Evolutionary conservation across 2,888 invertebrate genomes (phyloP), one percentile per base, ranked within the genome.

Genomic region (Drosophila imparisetae): DNA sequence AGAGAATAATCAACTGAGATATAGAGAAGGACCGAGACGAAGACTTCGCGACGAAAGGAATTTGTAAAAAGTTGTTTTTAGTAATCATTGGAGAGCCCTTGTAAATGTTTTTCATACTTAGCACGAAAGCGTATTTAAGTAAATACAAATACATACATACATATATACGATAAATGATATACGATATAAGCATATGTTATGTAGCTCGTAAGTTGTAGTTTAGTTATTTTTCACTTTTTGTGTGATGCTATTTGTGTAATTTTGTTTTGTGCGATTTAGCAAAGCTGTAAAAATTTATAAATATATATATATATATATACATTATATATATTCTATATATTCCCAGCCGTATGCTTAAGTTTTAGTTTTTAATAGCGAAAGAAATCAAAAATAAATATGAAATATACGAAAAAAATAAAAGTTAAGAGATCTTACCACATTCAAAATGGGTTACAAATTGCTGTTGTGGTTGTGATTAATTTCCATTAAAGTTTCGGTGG

Each of bases 291-390:
- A 89, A 87, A 81, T 60, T 40, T 53, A 45, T 45, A 45, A 24
- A 50, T 55, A 60, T 29, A 29, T 54, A 40, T 21, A 34, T 48
- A 57, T 32, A 53, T 29, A 61, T 48, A 30, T 42, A 29, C 36
- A 42, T 63, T 48, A 30, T 42, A 29, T 40, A 42, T 63, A 59
- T 64, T 40, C 15, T n/a, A 42, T 54, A 50, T 59, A 72, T 45
- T 55, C 54, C 24, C 30, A 57, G 42, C 21, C 8, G 54, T 86
- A 73, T 75, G 60, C 4, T 50, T 86, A 73, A 78, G 61, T 48
- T 58, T 15, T 86, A 90, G 89, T 76, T 80, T 78, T 53, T 90
- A 90, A 83, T 86, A 90, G 90, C 89, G 75, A 86, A 90, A 90
- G 89, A 90, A 86, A 90, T 73, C 61, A 80, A 72, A 73, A 88